phyloP scores from a whole-genome alignment of 64 coral and sea anemone genomes.

The Stichodactyla helianthus region DNA sequence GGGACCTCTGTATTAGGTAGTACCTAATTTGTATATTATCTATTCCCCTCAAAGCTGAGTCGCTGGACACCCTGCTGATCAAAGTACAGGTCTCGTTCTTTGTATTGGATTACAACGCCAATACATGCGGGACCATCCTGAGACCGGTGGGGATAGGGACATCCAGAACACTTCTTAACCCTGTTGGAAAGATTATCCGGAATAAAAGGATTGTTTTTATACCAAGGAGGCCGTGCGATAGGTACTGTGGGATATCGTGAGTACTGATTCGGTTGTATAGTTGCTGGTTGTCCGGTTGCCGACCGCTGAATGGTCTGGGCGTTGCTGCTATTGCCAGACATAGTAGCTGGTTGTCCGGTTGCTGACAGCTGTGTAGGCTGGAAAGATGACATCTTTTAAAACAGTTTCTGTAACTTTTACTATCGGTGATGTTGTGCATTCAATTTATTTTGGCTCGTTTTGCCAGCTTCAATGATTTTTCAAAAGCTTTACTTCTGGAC shows the following conservation, averaged over 20 bases:
- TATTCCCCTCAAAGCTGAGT: conserved; percentile 18
- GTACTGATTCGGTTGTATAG: conserved; percentile 8
- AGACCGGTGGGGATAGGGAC: conserved; percentile 26
- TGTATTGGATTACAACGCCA: conserved; percentile 21
- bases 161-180: conserved; percentile 38
- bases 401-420: background rate
- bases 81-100: conserved; percentile 23
- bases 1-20: no score
- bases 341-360: background rate
- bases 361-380: background rate
- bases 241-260: background rate
- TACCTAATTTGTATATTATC: no score
- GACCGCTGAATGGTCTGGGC: background rate
- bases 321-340: background rate
- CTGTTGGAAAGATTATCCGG: conserved; percentile 20
- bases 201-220: conserved; percentile 33
- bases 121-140: conserved; percentile 9
- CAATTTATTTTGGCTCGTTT: conserved; percentile 31
- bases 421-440: conserved; percentile 17
- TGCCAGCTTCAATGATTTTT: conserved; percentile 36
- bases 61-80: conserved; percentile 18
- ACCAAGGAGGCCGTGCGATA: conserved; percentile 10
- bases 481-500: conserved; percentile 52
- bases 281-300: background rate
- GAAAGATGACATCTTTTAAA: background rate